Base-by-base conservation (phyloP, 2,888 invertebrate species). In the Gastracanthus pulcherrimus region DNA sequence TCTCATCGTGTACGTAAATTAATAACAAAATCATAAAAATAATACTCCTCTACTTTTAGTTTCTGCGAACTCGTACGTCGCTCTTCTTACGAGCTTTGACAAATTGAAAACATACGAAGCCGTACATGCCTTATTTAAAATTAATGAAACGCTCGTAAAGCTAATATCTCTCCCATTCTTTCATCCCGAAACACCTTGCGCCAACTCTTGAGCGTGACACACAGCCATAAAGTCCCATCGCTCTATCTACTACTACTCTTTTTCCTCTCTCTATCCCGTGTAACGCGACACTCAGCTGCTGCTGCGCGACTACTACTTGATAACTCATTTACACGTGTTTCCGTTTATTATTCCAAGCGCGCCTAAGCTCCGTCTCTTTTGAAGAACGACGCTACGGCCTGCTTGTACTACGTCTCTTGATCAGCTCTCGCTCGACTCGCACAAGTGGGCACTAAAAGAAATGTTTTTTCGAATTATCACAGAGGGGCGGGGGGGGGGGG, bases 241-340 rank as follows among this genome's bases (percentile, higher is more conserved):
- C 38, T 41, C 19, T 72, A n/a, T 16, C 7, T 26, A 6, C 9
- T 55, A 55, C 16, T 16, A 7, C 19, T 23, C 16, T 48, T 19
- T 26, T 9, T 11, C 23, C 26, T 51, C 38, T 19, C 11, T 38
- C 29, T n/a, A 9, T n/a, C 1, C 23, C 51, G 19, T 38, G n/a
- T 71, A 58, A 58, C 38, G 7, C n/a, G 11, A n/a, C 45, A 26
- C 41, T 60, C 23, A 29, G 16, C 64, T 2, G 7, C 31, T 4
- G 16, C 23, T 9, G 13, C 29, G 31, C n/a, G n/a, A n/a, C n/a
- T n/a, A 16, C n/a, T 16, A 36, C 48, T 19, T 29, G 26, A 13
- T 5, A 64, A 41, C 34, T 76, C 45, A 23, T 36, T 76, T 76
- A 60, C 55, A 26, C 48, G 60, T 60, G 23, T 69, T 41, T 69